phyloP scores from a whole-genome alignment of 2,888 invertebrate genomes.

The Odontocerum albicorne region DNA sequence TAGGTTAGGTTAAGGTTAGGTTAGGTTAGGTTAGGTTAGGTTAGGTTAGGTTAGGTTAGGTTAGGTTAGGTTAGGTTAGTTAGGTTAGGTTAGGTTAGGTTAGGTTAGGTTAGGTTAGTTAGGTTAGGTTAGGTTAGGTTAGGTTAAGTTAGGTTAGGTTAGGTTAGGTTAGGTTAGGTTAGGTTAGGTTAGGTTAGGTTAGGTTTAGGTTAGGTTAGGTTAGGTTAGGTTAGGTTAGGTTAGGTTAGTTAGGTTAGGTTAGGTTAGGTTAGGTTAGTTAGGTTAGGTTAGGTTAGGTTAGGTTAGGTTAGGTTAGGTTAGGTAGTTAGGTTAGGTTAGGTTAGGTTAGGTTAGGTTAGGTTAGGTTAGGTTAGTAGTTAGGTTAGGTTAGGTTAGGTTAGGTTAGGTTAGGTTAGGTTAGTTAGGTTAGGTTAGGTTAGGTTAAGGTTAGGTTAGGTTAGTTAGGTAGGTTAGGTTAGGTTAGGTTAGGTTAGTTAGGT shows the following conservation, averaged over 20 bases:
- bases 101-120: constrained; percentile 32
- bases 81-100: constrained; percentile 30
- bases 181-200: background rate
- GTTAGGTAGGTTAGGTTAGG: constrained; percentile 14
- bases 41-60: constrained; percentile 35
- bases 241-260: constrained; percentile 35
- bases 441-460: no score
- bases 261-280: constrained; percentile 37
- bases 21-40: constrained; percentile 33
- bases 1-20: constrained; percentile 38
- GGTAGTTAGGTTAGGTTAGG: constrained; percentile 33
- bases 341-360: constrained; percentile 33
- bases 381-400: constrained; percentile 14
- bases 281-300: constrained; percentile 36
- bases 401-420: constrained; percentile 14
- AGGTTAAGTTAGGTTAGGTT: constrained; percentile 11
- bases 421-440: no score
- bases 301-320: constrained; percentile 36
- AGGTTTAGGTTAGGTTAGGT: constrained; percentile 2
- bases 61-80: constrained; percentile 34
- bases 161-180: constrained; percentile 16
- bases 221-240: constrained; percentile 34
- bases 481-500: constrained; percentile 14
- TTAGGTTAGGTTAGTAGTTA: constrained; percentile 14
- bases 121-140: constrained; percentile 23